Evolutionary conservation across 2,888 invertebrate species (phyloP), one percentile per base, ranked within the genome.

Genomic region (Drosophila mayaguana): DNA sequence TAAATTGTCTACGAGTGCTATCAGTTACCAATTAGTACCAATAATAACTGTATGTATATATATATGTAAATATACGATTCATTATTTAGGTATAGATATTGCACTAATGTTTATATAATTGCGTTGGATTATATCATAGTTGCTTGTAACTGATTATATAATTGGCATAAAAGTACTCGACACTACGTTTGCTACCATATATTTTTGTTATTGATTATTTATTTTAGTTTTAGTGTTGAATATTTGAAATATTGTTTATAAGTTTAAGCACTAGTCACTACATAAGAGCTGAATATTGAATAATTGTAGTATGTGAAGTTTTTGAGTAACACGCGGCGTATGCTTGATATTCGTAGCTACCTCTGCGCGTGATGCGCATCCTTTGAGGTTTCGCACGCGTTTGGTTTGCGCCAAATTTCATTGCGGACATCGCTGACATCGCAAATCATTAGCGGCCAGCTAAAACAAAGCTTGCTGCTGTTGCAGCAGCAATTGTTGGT

Each of bases 381-480:
- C 88, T 74, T 88, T 82, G 88, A 82, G 75, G 78, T 72, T 82
- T 72, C 79, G 68, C 72, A 78, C 78, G 75, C 86, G 69, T 85
- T 72, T 88, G 88, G 64, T 74, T 60, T 45, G 56, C 72, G 69
- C 72, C 75, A 78, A 82, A 65, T 67, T 70, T 43, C 64, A 36
- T 40, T 57, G 50, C 65, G 72, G 73, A 67, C 70, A 64, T 61
- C 55, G 76, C 75, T 61, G 73, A 77, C 81, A 28, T 50, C 32
- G 48, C 48, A 74, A 81, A 76, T 88, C 79, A 82, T 83, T 86
- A 81, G 80, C 75, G 86, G 80, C 73, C 85, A 80, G 83, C 78
- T 81, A 63, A 82, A 82, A 75, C 83, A 82, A 75, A 69, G 57
- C 43, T 43, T 66, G 42, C 46, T 43, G 20, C 2, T 50, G 60